Evolutionary conservation across 2,113 vertebrate species (phyloP).

Genomic region (Nematolebias whitei): DNA sequence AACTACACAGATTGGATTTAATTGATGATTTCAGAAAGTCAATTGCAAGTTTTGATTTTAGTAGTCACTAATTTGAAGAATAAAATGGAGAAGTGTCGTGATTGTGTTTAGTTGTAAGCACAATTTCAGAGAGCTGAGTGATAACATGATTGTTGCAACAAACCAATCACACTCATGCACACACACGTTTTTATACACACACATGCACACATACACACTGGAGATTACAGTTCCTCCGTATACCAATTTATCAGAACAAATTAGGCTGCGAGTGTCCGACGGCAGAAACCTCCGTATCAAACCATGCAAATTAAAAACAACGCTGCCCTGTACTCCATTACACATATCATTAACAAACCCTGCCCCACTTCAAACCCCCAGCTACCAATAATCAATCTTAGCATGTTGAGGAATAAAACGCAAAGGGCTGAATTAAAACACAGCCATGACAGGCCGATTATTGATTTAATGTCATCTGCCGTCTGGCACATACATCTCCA

Average conservation of each 20-base stretch:
- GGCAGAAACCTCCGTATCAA: slow-evolving; percentile 49
- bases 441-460: slow-evolving; percentile 70
- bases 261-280: slow-evolving; percentile 41
- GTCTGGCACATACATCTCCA: slow-evolving; percentile 63
- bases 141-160: slow-evolving; percentile 7
- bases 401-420: slow-evolving; percentile 63
- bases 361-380: slow-evolving; percentile 65
- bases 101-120: background rate
- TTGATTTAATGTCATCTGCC: slow-evolving; percentile 76
- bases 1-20: too few relatives aligned
- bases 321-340: slow-evolving; percentile 51
- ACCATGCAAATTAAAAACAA: slow-evolving; percentile 58
- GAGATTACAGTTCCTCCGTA: slow-evolving; percentile 40
- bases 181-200: too few relatives aligned
- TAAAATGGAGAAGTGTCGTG: background rate
- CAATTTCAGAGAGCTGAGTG: slow-evolving; percentile 36
- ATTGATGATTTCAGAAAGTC: too few relatives aligned
- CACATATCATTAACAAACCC: slow-evolving; percentile 62
- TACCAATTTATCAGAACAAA: slow-evolving; percentile 47
- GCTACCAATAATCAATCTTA: slow-evolving; percentile 72
- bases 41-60: too few relatives aligned
- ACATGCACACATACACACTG: slow-evolving; percentile 36
- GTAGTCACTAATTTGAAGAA: background rate
- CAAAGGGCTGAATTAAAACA: slow-evolving; percentile 69
- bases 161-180: slow-evolving; percentile 29